A percentile compares a stretch with the other conserved stretches of the same genome.
Evolutionary conservation across 2,797 vertebrate species (phyloP).

Genomic region (Tamandua tetradactyla): DNA sequence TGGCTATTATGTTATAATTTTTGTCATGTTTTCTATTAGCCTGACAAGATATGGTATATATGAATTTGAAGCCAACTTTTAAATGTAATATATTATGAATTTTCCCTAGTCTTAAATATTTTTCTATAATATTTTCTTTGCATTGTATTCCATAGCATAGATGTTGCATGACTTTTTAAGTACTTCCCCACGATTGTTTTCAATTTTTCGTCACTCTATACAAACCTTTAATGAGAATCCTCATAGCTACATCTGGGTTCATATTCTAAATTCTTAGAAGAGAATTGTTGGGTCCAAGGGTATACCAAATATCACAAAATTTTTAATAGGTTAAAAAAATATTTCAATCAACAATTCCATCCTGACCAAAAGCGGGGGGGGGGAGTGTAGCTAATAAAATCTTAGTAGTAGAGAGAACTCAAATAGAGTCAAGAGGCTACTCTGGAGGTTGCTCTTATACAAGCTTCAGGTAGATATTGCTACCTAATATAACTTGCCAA

Average conservation of each 20-base stretch:
- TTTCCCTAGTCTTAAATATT: neutral
- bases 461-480: no score
- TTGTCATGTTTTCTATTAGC: neutral
- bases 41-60: neutral
- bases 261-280: slow-evolving; percentile 1
- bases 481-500: no score
- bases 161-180: neutral
- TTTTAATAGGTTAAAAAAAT: neutral
- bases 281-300: neutral
- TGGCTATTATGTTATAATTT: neutral
- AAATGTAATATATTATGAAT: neutral
- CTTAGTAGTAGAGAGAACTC: no score
- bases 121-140: neutral
- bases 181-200: neutral
- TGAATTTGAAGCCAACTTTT: neutral
- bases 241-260: neutral
- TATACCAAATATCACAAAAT: neutral
- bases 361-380: no score
- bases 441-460: no score
- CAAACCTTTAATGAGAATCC: neutral
- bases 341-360: no score
- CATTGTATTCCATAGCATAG: neutral
- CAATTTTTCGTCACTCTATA: neutral
- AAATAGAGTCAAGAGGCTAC: no score
- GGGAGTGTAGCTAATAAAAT: no score